Base-by-base conservation (phyloP, 2,113 vertebrate species). In the Periophthalmodon schlosseri region DNA sequence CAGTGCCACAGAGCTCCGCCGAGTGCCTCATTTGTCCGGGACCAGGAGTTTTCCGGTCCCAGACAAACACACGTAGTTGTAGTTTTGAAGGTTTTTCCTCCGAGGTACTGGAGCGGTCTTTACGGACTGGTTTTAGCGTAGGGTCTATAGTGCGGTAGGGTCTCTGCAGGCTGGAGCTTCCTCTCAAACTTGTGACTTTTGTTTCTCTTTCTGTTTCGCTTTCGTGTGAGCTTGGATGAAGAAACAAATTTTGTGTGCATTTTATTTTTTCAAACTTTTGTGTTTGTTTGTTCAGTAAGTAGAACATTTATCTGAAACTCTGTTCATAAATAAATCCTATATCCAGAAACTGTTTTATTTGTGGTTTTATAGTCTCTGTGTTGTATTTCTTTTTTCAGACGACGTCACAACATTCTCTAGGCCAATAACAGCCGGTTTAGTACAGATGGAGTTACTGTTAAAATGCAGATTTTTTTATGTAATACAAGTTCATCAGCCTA, bases 91-190 rank as follows among this genome's bases (percentile, higher is more conserved):
- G 14, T 20, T 63, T 61, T 34, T 8, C 69, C 34, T 79, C 39
- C 74, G 80, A 87, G 87, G 81, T 66, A 24, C 80, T 16, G 86
- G 81, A 88, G 82, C 85, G 82, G 78, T 76, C 47, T 75, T 81
- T 83, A 49, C 85, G 54, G 78, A 80, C 2, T 20, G 71, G 78
- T 81, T 84, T 82, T 80, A 88, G 73, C 73, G 89, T 87, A 82
- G 81, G 84, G 78, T 91, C 20, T 21, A 21, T 21, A n/a, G 18
- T 54, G 20, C 20, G 7, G 52, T 7, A 56, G 52, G 52, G 52
- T 56, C 83, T 91, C 89, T 93, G 92, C 91, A 79, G 92, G 86
- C 83, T 89, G 89, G 89, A 91, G 88, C 90, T 90, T 91, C 90
- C 79, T 85, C 86, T 69, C 81, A 68, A 86, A 88, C 84, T 84